Conservation (phyloP, 1,140 invertebrate species). For the Sipha flava region DNA sequence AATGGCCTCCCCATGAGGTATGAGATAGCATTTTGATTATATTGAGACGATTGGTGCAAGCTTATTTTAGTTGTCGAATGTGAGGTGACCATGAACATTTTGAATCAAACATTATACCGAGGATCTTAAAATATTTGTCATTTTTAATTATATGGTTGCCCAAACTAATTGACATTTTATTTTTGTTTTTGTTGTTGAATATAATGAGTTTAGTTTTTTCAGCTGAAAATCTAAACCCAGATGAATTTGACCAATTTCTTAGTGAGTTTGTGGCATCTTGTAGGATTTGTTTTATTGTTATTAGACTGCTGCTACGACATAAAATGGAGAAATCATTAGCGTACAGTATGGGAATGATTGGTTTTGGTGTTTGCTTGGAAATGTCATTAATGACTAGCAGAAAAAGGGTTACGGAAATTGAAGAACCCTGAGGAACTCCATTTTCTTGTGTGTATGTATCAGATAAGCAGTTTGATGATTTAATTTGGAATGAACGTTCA, state of each 20-base stretch:
- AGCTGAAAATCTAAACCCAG: too few relatives aligned
- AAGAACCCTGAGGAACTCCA: slow-evolving; percentile 17
- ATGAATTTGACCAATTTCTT: too few relatives aligned
- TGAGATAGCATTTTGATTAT: not conserved
- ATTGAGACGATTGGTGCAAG: not conserved
- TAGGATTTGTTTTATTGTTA: too few relatives aligned
- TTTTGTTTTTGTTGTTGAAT: slow-evolving; percentile 1
- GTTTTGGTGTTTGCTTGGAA: not conserved
- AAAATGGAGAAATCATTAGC: too few relatives aligned
- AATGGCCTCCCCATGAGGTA: not conserved
- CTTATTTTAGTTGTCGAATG: not conserved
- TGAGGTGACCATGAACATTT: not conserved
- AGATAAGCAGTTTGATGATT: not conserved
- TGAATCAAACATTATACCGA: not conserved
- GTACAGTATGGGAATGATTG: not conserved
- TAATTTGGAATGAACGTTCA: not conserved
- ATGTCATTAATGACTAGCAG: slow-evolving; percentile 17
- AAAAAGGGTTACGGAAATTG: slow-evolving; percentile 1
- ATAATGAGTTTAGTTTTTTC: too few relatives aligned
- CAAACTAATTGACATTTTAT: not conserved
- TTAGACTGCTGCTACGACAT: too few relatives aligned
- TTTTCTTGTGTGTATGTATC: slow-evolving; percentile 13
- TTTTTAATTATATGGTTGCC: not conserved
- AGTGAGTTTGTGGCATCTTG: not conserved
- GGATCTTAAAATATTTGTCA: not conserved